Conservation (phyloP, 2,888 invertebrate species). For the Idaea aversata region DNA sequence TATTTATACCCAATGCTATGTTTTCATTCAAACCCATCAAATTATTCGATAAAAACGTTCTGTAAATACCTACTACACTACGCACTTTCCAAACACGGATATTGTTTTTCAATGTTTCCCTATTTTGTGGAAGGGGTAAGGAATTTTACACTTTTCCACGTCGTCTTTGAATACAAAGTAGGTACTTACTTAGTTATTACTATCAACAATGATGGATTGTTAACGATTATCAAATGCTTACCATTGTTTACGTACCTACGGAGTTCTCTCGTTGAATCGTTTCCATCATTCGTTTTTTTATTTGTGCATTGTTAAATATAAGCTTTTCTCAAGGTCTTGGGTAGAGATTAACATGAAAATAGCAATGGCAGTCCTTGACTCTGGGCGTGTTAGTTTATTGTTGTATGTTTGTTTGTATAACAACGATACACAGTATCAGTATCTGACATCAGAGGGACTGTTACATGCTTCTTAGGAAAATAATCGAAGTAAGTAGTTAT, state of each 20-base stretch:
- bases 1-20: not conserved
- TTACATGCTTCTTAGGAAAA: too few species aligned
- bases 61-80: not conserved
- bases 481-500: too few species aligned
- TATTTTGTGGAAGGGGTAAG: not conserved
- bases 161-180: not conserved
- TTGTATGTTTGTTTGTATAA: not conserved
- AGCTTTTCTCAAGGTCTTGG: not conserved
- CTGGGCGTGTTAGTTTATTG: not conserved
- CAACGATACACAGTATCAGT: not conserved
- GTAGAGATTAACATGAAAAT: not conserved
- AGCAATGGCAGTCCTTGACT: not conserved
- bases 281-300: not conserved
- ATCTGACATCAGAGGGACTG: not conserved
- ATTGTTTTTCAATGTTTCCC: not conserved
- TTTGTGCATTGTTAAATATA: not conserved
- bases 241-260: not conserved
- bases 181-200: not conserved
- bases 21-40: not conserved
- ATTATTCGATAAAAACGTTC: not conserved
- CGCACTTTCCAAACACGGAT: constrained; percentile 1
- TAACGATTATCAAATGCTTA: not conserved
- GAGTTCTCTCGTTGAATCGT: not conserved
- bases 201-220: not conserved
- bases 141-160: not conserved